These are phyloP conservation scores for Lindbergichthys nudifrons DNA, from an alignment of 2,797 vertebrate genomes.

Conservation along the genomic window DNA sequence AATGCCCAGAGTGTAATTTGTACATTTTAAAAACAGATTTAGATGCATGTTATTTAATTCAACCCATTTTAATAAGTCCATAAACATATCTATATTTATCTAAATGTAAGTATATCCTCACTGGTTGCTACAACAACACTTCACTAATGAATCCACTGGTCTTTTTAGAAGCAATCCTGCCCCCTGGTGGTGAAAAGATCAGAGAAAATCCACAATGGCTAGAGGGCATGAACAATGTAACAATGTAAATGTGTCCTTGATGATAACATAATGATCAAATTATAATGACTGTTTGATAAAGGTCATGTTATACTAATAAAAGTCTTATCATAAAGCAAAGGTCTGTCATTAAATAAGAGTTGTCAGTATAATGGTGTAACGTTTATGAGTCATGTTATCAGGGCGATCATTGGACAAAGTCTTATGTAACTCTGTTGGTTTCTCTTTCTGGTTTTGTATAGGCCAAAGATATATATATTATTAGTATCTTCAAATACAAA, in stretches of 20 bases:
- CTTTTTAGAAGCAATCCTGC: constrained; percentile 53
- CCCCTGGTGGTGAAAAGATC: constrained; percentile 62
- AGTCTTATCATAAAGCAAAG: constrained; percentile 43
- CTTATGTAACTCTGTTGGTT: constrained; percentile 42
- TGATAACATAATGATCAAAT: constrained; percentile 25
- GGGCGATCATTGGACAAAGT: neutral
- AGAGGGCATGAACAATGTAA: neutral
- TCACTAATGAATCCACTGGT: neutral
- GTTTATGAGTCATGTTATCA: constrained; percentile 15
- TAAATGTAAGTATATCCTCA: neutral
- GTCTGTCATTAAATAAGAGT: neutral
- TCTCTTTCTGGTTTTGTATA: constrained; percentile 47
- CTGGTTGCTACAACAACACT: neutral
- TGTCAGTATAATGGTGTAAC: neutral
- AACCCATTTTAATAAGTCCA: neutral
- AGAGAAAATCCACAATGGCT: neutral
- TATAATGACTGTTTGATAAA: constrained; percentile 10
- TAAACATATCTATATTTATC: neutral
- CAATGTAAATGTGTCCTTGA: neutral
- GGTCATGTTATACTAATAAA: neutral
- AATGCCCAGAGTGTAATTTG: neutral
- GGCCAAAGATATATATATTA: neutral
- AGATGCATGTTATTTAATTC: neutral
- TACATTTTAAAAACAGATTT: neutral
- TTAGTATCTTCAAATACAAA: neutral